Evolutionary conservation across 2,113 vertebrate genomes (phyloP), one percentile per base, ranked within the genome.

Genomic region (Muntiacus reevesi): DNA sequence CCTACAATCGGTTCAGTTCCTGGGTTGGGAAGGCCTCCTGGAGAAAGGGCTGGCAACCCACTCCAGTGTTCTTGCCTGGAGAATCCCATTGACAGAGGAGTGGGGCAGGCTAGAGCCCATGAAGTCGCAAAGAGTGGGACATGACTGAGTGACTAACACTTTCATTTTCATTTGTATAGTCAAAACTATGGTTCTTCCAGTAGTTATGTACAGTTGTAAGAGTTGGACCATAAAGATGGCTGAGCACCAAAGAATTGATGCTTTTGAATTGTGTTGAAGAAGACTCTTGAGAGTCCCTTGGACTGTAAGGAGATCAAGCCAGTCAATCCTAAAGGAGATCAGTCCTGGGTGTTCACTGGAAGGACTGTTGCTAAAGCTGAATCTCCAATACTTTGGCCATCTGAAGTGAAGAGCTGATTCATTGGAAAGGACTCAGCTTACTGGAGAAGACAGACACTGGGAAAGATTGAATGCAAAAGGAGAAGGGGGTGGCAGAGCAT

Each of bases 21-120:
- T 13, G 67, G 21, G 10, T 25, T 40, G 36, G 36, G 23, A 76
- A 76, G 36, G 43, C 12, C 36, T 43, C 36, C 6, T 14, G 23
- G 40, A 76, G 71, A 76, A 43, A 21, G 71, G 71, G 43, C 21
- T 76, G 71, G 40, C 23, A 76, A 76, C 11, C 23, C 71, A 76
- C 40, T 76, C 23, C 71, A 76, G 23, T 43, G 14, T 43, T 76
- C 36, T 43, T 43, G 36, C 6, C 71, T 76, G 12, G 36, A 76
- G 71, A 43, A 76, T 76, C 71, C 36, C 12, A 43, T 4, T 13
- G 71, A 76, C 71, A 76, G 36, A 27, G 71, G 36, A 76, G 36
- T 43, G 5, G 36, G 21, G 71, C 0, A 0, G 71, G 36, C 8
- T 71, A 19, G 4, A 71, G 64, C 64, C n/a, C 64, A 21, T 14